These are phyloP conservation scores for Lycaena phlaeas DNA, from an alignment of 2,888 invertebrate genomes.

Conservation along the genomic window DNA sequence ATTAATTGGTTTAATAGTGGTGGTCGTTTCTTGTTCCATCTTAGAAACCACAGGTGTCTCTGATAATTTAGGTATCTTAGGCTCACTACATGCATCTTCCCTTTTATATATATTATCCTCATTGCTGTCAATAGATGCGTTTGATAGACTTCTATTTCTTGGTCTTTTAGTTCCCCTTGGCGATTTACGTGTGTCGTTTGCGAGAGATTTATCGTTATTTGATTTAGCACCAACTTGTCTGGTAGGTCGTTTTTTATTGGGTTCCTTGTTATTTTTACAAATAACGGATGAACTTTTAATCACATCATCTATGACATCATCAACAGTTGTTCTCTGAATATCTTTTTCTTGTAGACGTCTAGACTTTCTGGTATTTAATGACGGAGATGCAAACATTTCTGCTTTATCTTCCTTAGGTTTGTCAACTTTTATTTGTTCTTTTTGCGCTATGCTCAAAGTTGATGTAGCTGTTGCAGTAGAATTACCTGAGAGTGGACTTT, in stretches of 20 bases:
- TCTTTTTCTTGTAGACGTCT: constrained; percentile 85
- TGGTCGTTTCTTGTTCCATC: constrained; percentile 17
- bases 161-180: constrained; percentile 76
- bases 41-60: constrained; percentile 28
- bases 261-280: constrained; percentile 35
- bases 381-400: constrained; percentile 77
- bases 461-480: constrained; percentile 50
- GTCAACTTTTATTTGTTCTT: constrained; percentile 45
- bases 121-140: constrained; percentile 76
- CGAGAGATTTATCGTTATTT: constrained; percentile 32
- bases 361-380: constrained; percentile 85
- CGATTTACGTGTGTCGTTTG: constrained; percentile 71
- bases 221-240: constrained; percentile 63
- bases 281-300: constrained; percentile 75
- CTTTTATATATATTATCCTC: constrained; percentile 65
- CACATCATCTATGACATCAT: constrained; percentile 93
- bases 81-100: constrained; percentile 37
- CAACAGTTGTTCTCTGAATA: constrained; percentile 82
- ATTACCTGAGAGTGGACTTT: constrained; percentile 74
- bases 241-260: constrained; percentile 67
- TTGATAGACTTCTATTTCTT: constrained; percentile 77
- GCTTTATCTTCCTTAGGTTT: constrained; percentile 58
- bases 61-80: constrained; percentile 35
- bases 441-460: constrained; percentile 48
- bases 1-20: constrained; percentile 15